Evolutionary conservation across 2,888 invertebrate species (phyloP).

Genomic region (Proisotoma minuta): DNA sequence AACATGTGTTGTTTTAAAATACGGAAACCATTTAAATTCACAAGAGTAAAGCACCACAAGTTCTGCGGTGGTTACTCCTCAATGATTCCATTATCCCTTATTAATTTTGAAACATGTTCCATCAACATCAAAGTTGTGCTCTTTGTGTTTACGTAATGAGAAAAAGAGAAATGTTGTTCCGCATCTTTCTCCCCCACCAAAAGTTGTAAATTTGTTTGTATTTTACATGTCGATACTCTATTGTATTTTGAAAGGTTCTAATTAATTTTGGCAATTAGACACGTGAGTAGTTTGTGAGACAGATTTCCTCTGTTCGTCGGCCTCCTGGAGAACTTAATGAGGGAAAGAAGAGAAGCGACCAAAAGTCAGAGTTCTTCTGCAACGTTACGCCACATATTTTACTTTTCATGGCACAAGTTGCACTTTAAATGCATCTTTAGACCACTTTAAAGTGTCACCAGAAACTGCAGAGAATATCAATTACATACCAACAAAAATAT

Average conservation of each 20-base stretch:
- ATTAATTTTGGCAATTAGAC: conserved; percentile 36
- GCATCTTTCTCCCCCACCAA: too few species aligned
- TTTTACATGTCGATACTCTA: too few species aligned
- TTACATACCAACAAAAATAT: too few species aligned
- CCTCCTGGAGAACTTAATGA: conserved; percentile 24
- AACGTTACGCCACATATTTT: conserved; percentile 28
- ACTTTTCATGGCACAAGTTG: conserved; percentile 2
- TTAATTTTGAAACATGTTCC: background rate
- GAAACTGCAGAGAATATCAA: background rate
- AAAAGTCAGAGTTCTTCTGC: background rate
- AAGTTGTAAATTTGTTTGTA: too few species aligned
- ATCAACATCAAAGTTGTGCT: too few species aligned
- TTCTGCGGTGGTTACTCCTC: background rate
- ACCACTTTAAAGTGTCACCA: background rate
- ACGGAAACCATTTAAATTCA: conserved; percentile 6
- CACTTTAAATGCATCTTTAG: too few species aligned
- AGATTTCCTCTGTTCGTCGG: conserved; percentile 24
- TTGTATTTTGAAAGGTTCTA: conserved; percentile 7
- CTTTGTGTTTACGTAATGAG: too few species aligned
- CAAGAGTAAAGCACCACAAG: conserved; percentile 8
- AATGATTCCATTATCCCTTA: background rate
- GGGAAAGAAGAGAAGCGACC: conserved; percentile 29
- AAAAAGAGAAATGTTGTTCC: too few species aligned
- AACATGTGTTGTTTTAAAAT: conserved; percentile 13
- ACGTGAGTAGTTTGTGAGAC: conserved; percentile 27